Conservation (phyloP, 2,113 vertebrate genomes). For the Alexandromys fortis region DNA sequence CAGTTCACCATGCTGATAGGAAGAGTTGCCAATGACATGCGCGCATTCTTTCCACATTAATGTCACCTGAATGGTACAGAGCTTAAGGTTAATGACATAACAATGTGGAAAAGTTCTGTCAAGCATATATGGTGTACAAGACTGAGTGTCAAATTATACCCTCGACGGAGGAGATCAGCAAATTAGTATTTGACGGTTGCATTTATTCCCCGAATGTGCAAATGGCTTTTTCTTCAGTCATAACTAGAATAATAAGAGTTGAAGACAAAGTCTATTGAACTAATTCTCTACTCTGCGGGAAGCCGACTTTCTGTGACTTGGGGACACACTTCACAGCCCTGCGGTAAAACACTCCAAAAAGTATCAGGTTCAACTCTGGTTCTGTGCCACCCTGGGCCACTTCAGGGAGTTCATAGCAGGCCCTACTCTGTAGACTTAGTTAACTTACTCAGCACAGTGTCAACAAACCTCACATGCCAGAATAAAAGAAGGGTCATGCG, state of each 20-base stretch:
- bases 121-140: not conserved
- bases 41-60: constrained; percentile 14
- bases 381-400: not conserved
- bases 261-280: not conserved
- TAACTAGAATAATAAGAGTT: constrained; percentile 10
- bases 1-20: not conserved
- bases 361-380: not conserved
- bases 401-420: not conserved
- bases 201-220: not conserved
- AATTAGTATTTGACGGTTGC: not conserved
- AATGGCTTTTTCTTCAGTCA: constrained; percentile 32
- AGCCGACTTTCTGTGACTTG: not conserved
- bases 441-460: not conserved
- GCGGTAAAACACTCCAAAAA: not conserved
- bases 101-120: not conserved
- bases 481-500: not conserved
- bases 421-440: not conserved
- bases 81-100: constrained; percentile 11
- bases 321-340: not conserved
- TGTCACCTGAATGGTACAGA: not conserved
- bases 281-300: not conserved
- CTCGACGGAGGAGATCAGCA: not conserved
- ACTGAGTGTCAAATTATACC: not conserved
- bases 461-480: not conserved
- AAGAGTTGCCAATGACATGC: not conserved